Base-by-base conservation (phyloP, 2,888 invertebrate genomes). In the Carabus problematicus region DNA sequence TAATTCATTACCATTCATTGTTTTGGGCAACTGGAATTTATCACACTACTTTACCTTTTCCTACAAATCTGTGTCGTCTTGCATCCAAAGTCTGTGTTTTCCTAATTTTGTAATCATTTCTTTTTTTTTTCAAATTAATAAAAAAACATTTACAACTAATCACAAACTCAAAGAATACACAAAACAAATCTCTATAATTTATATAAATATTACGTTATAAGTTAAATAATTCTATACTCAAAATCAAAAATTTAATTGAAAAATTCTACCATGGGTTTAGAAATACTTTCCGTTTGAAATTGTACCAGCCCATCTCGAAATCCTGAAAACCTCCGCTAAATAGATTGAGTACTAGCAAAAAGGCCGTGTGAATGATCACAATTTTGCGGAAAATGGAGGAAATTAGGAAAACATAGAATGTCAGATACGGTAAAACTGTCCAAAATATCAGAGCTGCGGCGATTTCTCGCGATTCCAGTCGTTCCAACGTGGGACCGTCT, bases 371-470 rank as follows among this genome's bases (percentile, higher is more conserved):
- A 60, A 83, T 81, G 11, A 86, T 71, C 19, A 88, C 85, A 82
- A 88, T 84, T 74, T 83, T 84, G 73, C 84, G 84, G 72, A 87
- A 86, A 39, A 83, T 60, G 16, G 79, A 74, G 70, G 80, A 84
- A 9, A 79, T 79, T 1, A 84, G 75, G 16, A 88, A 75, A 11
- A 81, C 79, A 64, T 84, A 85, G 0, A 83, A 74, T 64, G 85
- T 84, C 19, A 85, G 67, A 29, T 83, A 73, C 67, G 87, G 86
- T 70, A 90, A 77, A 6, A 84, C 19, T 9, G 88, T 87, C 92
- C 91, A 92, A 77, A 90, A 89, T 18, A 86, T 73, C 52, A 91
- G 84, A 1, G 88, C 89, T 54, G 84, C 76, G 71, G 83, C 82
- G 19, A 87, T 76, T 39, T 85, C 82, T 71, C 81, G 77, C 16